Percentiles rank a stretch among this genome's conserved stretches.
phyloP scores from a whole-genome alignment of 2,113 vertebrate genomes.

The Rhinopithecus roxellana region DNA sequence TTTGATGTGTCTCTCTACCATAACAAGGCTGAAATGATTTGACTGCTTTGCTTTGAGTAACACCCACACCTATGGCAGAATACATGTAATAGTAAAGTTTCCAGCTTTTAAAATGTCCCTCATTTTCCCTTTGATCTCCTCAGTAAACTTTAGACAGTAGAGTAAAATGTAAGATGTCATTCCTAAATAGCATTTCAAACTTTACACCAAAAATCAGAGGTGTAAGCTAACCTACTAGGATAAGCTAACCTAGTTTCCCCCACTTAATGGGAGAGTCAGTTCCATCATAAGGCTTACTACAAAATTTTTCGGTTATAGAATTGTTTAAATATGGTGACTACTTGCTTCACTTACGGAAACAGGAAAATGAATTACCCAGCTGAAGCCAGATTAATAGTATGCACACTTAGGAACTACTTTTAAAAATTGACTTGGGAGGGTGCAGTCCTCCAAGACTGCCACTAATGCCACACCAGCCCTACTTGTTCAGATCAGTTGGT shows the following conservation, averaged over 20 bases:
- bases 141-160: background rate
- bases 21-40: background rate
- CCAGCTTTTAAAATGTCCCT: background rate
- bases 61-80: background rate
- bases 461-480: background rate
- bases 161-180: background rate
- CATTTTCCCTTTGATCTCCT: background rate
- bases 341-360: background rate
- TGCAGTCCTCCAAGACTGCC: background rate
- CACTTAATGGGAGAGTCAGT: background rate
- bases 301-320: background rate
- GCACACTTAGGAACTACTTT: background rate
- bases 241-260: background rate
- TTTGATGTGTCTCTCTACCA: background rate
- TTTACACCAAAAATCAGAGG: background rate
- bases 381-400: background rate
- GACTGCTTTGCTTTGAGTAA: background rate
- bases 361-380: background rate
- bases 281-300: background rate
- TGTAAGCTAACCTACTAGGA: background rate
- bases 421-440: background rate
- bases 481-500: background rate
- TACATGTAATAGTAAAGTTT: background rate
- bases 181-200: slow-evolving; percentile 33
- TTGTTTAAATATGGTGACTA: background rate